Base-by-base conservation (phyloP, 2,888 invertebrate genomes). In the Tachina lurida region DNA sequence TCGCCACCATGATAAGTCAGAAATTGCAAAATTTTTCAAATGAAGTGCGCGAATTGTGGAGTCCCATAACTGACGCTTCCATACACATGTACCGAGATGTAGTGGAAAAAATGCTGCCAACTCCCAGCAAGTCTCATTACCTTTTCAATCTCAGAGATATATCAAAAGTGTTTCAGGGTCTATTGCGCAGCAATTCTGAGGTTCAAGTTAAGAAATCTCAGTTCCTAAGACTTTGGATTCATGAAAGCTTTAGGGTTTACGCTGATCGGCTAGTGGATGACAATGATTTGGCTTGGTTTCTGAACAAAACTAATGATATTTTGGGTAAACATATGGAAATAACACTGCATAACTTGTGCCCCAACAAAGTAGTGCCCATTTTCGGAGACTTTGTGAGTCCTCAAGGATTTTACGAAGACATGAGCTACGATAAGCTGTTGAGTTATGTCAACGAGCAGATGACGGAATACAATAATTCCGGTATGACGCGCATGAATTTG, bases 81-180 rank as follows among this genome's bases (percentile, higher is more conserved):
- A 95, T 98, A 89, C 95, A 95, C 87, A 93, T 97, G 88, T 98
- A 97, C 92, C 95, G 95, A 89, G 94, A 94, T 87, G 96, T 97
- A 0, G 94, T 94, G 1, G 93, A 91, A 0, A 96, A 95, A 90
- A 95, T 98, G 93, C 93, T 98, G 58, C 98, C 98, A 0, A 98
- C 97, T 0, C 98, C 98, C 0, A 94, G 95, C 84, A 98, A 97
- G 92, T 97, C 96, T 91, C 98, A 98, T 93, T 98, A 98, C 89
- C 93, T 97, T 52, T 98, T 98, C 93, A 98, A 97, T 92, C 93
- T 98, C 89, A 93, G 97, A 88, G 98, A 98, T 90, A 97, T 98
- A 87, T 97, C 97, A 1, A 97, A 95, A 93, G 95, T 97, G 54
- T 95, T 95, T 89, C 96, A 97, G 94, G 97, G 97, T 7, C 91